A percentile compares a stretch with the other conserved stretches of the same genome.
Conservation (phyloP, 2,888 invertebrate species). For the Lucinisca nassula region DNA sequence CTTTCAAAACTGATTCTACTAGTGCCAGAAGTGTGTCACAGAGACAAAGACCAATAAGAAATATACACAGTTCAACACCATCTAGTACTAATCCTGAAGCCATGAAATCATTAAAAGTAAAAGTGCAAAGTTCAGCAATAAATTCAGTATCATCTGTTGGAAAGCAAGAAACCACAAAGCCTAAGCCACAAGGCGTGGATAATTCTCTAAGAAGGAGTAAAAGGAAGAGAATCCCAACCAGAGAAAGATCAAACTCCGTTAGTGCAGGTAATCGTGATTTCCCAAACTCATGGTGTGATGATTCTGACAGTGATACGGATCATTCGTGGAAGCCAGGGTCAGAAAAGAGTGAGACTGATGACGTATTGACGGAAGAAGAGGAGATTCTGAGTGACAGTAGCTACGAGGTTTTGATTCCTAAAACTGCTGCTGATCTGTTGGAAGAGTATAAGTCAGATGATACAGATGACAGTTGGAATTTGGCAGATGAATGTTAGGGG, state of each 20-base stretch:
- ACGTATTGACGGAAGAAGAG: slow-evolving; percentile 61
- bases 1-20: slow-evolving; percentile 14
- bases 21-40: not conserved
- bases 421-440: slow-evolving; percentile 71
- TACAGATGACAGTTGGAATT: slow-evolving; percentile 77
- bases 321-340: slow-evolving; percentile 63
- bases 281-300: slow-evolving; percentile 50
- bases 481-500: not conserved
- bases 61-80: not conserved
- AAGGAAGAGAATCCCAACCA: not conserved
- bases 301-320: slow-evolving; percentile 62
- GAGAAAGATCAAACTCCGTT: not conserved
- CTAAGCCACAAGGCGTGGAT: not conserved
- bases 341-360: slow-evolving; percentile 53
- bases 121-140: not conserved
- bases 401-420: slow-evolving; percentile 75
- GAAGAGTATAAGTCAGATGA: slow-evolving; percentile 74
- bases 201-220: not conserved
- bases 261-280: slow-evolving; percentile 33
- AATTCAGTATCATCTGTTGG: not conserved
- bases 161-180: not conserved
- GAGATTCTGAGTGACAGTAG: slow-evolving; percentile 70
- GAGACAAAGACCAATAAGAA: not conserved
- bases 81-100: not conserved
- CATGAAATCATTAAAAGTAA: not conserved